Conservation (phyloP, 2,797 vertebrate genomes). For the Fundulus diaphanus region DNA sequence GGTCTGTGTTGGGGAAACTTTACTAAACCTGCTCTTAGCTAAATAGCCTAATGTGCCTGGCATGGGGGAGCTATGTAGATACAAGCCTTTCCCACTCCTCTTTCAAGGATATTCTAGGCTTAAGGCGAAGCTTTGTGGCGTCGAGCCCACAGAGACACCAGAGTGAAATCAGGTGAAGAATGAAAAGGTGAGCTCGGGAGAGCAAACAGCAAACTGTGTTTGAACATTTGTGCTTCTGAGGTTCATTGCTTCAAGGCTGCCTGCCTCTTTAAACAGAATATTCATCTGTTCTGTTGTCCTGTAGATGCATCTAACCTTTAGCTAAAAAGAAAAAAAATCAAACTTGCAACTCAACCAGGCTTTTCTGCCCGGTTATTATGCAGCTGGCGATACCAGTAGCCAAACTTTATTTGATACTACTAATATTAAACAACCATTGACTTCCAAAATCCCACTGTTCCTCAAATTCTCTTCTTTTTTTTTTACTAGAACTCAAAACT, state of each 20-base stretch:
- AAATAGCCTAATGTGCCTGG: conserved; percentile 17
- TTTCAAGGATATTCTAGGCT: conserved; percentile 66
- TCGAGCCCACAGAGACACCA: conserved; percentile 43
- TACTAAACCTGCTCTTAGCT: conserved; percentile 3
- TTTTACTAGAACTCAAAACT: conserved; percentile 6
- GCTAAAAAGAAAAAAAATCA: conserved; percentile 34
- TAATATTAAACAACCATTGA: conserved; percentile 24
- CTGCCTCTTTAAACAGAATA: conserved; percentile 65
- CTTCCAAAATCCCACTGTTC: conserved; percentile 15
- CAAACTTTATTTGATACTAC: conserved; percentile 35
- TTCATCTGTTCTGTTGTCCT: conserved; percentile 65
- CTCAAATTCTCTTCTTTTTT: not conserved
- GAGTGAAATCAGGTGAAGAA: conserved; percentile 57
- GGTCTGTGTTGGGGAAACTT: not conserved
- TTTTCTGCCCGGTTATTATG: conserved; percentile 50
- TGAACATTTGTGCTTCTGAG: conserved; percentile 65
- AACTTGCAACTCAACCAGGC: conserved; percentile 56
- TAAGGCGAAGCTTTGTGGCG: conserved; percentile 42
- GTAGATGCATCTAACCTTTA: conserved; percentile 57
- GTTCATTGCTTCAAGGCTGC: conserved; percentile 67
- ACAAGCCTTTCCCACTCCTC: conserved; percentile 30
- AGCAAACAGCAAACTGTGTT: conserved; percentile 69
- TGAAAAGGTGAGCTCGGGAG: conserved; percentile 64
- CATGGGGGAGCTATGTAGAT: conserved; percentile 15
- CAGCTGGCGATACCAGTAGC: conserved; percentile 45